Conservation (phyloP, 1,140 invertebrate genomes). For the Zaprionus gabonicus region DNA sequence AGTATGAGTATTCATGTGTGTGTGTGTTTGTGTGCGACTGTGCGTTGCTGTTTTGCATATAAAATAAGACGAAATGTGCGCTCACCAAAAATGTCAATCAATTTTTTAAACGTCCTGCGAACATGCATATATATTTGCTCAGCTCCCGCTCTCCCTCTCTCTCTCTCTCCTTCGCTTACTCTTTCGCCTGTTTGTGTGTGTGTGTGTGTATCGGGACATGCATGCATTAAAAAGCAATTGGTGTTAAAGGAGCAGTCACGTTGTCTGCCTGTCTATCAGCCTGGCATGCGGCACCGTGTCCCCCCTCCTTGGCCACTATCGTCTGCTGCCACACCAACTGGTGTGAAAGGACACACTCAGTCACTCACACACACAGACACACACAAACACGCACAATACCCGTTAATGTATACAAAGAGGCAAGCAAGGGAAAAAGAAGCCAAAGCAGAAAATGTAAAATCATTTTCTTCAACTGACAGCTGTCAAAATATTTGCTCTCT, state of each 20-base stretch:
- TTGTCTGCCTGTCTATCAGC: constrained; percentile 62
- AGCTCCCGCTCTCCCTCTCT: not conserved
- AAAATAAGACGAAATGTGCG: constrained; percentile 79
- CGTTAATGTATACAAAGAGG: constrained; percentile 40
- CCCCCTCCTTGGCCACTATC: not conserved
- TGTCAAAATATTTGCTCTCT: constrained; percentile 81
- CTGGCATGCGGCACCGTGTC: constrained; percentile 28
- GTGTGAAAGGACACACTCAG: constrained; percentile 29
- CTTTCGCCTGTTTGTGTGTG: not conserved
- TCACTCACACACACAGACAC: constrained; percentile 5
- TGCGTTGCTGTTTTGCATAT: constrained; percentile 74
- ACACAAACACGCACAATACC: constrained; percentile 15
- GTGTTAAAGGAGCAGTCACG: constrained; percentile 82
- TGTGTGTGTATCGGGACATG: constrained; percentile 54
- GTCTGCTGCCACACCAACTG: constrained; percentile 16
- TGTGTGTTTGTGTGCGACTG: constrained; percentile 21
- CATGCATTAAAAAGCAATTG: constrained; percentile 83
- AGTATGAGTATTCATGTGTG: constrained; percentile 19
- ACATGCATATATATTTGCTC: constrained; percentile 44
- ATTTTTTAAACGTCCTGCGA: constrained; percentile 65
- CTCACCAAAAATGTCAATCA: constrained; percentile 82
- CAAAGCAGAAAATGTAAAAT: constrained; percentile 71
- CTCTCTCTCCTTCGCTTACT: not conserved
- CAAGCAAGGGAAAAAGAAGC: constrained; percentile 40
- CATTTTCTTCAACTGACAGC: constrained; percentile 82